Conservation (phyloP, 2,113 vertebrate species). For the Scatophagus argus region DNA sequence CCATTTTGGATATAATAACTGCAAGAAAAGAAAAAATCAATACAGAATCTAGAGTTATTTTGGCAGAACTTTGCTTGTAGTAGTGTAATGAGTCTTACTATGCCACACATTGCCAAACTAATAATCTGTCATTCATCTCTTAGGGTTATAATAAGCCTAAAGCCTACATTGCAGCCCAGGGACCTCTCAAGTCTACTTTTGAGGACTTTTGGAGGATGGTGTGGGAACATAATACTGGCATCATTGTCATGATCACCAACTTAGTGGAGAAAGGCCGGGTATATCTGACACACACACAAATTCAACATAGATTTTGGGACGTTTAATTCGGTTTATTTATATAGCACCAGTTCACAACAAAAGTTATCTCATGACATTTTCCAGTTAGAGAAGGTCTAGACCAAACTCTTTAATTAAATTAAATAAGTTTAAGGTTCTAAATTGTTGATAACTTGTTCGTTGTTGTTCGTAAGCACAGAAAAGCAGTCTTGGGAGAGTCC, state of each 20-base stretch:
- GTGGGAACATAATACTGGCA: constrained; percentile 95
- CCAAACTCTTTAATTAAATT: no score
- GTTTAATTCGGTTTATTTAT: no score
- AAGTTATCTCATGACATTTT: no score
- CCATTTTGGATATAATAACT: not conserved
- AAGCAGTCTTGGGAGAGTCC: no score
- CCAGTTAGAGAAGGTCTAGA: no score
- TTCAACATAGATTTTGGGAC: not conserved
- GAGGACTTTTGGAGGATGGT: constrained; percentile 99
- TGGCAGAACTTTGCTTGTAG: not conserved
- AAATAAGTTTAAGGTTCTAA: no score
- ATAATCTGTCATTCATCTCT: constrained; percentile 3
- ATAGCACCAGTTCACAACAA: no score
- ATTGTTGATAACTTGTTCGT: no score
- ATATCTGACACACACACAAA: constrained; percentile 62
- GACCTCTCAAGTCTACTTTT: constrained; percentile 95
- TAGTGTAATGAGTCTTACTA: not conserved
- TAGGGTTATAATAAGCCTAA: constrained; percentile 97
- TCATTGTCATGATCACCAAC: constrained; percentile 98
- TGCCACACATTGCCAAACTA: not conserved
- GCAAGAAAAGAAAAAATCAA: not conserved
- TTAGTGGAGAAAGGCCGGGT: constrained; percentile 97
- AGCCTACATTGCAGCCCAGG: constrained; percentile 96
- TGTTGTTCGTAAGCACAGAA: no score
- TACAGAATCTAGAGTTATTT: not conserved